A percentile compares a stretch with the other conserved stretches of the same genome.
Conservation (phyloP, 2,113 vertebrate species). For the Callocephalon fimbriatum region DNA sequence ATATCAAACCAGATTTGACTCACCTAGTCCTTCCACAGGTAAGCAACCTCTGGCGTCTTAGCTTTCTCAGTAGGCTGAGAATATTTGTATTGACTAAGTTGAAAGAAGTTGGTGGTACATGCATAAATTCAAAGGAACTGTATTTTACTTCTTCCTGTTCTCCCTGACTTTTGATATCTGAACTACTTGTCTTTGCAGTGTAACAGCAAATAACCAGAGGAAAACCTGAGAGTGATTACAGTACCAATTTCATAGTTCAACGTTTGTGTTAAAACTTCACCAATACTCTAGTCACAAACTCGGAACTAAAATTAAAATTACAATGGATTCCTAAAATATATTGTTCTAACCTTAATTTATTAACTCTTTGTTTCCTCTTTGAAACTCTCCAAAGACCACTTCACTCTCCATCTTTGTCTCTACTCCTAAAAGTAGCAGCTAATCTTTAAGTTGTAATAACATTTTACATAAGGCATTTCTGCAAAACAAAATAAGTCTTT, state of each 20-base stretch:
- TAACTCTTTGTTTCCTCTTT: neutral
- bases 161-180: neutral
- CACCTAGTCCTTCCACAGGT: neutral
- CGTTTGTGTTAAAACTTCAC: fast-evolving
- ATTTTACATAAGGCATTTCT: fast-evolving
- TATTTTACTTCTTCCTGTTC: neutral
- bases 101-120: neutral
- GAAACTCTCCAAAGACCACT: neutral
- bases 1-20: neutral
- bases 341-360: neutral
- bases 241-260: neutral
- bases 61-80: neutral
- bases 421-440: neutral
- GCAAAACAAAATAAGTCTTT: neutral
- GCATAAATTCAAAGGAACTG: neutral
- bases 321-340: neutral
- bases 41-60: neutral
- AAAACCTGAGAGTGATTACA: neutral
- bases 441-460: neutral
- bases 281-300: neutral
- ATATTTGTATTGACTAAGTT: neutral
- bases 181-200: neutral
- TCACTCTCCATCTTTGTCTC: neutral
- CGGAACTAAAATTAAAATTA: neutral
- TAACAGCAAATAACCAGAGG: neutral